Conservation (phyloP, 2,797 vertebrate species). For the Parauchenoglanis punctatus region DNA sequence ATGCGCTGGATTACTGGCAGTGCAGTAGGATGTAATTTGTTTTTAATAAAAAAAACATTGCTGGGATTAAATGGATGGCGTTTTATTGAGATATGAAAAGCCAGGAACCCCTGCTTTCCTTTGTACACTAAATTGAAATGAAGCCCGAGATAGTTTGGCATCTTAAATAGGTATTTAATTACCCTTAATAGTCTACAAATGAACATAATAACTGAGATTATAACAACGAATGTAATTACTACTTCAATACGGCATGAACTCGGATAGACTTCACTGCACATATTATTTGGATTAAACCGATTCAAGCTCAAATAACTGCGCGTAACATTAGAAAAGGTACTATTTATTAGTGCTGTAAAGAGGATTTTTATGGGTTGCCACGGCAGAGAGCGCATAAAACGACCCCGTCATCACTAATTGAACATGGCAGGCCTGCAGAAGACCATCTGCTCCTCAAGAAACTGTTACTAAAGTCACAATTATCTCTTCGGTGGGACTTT, state of each 20-base stretch:
- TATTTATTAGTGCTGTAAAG: slow-evolving; percentile 81
- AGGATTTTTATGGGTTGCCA: slow-evolving; percentile 82
- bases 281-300: slow-evolving; percentile 61
- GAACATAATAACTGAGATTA: slow-evolving; percentile 63
- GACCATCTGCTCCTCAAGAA: slow-evolving; percentile 96
- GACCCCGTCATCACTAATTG: slow-evolving; percentile 93
- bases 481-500: slow-evolving; percentile 98
- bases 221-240: slow-evolving; percentile 62
- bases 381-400: slow-evolving; percentile 90
- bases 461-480: slow-evolving; percentile 99
- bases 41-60: slow-evolving; percentile 79
- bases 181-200: slow-evolving; percentile 75
- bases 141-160: slow-evolving; percentile 69
- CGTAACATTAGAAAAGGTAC: slow-evolving; percentile 67
- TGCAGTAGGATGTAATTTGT: slow-evolving; percentile 77
- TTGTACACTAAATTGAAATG: slow-evolving; percentile 72
- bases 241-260: slow-evolving; percentile 58
- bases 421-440: slow-evolving; percentile 94
- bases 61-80: slow-evolving; percentile 75
- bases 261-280: slow-evolving; percentile 50
- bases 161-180: slow-evolving; percentile 77
- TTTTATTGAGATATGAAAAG: slow-evolving; percentile 75
- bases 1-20: slow-evolving; percentile 75
- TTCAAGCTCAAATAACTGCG: slow-evolving; percentile 62
- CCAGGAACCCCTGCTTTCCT: slow-evolving; percentile 65